Conservation (phyloP, 2,888 invertebrate species). For the Pseudeuparius sepicola region DNA sequence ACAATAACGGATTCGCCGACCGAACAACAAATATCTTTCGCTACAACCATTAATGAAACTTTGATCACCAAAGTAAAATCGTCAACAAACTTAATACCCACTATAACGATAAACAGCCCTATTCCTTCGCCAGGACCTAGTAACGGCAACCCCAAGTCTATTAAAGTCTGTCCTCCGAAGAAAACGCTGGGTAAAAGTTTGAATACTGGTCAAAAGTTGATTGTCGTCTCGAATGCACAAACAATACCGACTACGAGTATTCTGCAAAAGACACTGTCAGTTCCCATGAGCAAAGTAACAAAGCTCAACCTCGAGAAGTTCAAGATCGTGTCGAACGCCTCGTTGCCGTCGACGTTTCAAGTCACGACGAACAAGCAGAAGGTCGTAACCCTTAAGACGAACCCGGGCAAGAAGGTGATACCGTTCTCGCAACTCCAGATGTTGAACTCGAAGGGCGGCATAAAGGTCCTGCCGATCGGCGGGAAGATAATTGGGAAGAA, state of each 20-base stretch:
- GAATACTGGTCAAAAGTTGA: slow-evolving; percentile 34
- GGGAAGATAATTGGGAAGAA: slow-evolving; percentile 35
- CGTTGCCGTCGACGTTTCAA: slow-evolving; percentile 21
- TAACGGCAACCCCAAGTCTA: no score
- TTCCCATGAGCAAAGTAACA: slow-evolving; percentile 37
- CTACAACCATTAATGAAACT: no score
- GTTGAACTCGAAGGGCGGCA: slow-evolving; percentile 36
- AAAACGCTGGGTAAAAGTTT: slow-evolving; percentile 19
- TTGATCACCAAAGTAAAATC: no score
- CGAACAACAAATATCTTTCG: no score
- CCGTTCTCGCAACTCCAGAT: slow-evolving; percentile 37
- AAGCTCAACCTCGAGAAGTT: slow-evolving; percentile 38
- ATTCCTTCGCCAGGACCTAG: no score
- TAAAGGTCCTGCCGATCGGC: slow-evolving; percentile 36
- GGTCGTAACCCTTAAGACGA: slow-evolving; percentile 35
- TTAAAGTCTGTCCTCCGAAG: slow-evolving; percentile 32
- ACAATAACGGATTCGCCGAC: no score
- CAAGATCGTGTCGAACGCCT: slow-evolving; percentile 34
- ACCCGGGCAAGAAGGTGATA: slow-evolving; percentile 34
- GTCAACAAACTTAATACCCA: no score
- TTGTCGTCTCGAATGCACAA: slow-evolving; percentile 38
- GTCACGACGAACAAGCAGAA: slow-evolving; percentile 32
- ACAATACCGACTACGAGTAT: slow-evolving; percentile 35
- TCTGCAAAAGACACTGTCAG: slow-evolving; percentile 36
- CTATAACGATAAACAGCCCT: no score